Conservation (phyloP, 2,797 vertebrate genomes). For the Malurus leucopterus region DNA sequence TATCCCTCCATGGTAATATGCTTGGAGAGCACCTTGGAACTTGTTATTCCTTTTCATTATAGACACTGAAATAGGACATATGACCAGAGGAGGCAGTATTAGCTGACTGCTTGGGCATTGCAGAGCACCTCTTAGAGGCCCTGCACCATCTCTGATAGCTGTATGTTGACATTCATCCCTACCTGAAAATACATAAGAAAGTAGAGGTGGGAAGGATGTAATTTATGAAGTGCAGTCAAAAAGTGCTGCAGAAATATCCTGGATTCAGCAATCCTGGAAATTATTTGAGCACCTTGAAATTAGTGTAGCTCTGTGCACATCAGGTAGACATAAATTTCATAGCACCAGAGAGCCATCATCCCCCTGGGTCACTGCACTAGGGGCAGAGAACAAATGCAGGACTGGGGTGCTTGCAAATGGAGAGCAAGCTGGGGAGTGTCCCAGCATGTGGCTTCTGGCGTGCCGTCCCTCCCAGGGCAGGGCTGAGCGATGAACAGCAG, state of each 20-base stretch:
- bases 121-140: background rate
- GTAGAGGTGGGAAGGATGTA: background rate
- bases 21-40: background rate
- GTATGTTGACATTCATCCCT: background rate
- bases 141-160: background rate
- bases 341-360: background rate
- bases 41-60: background rate
- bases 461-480: background rate
- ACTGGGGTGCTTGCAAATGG: background rate
- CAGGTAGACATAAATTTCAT: background rate
- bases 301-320: background rate
- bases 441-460: fast-evolving
- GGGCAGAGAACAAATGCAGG: background rate
- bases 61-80: background rate
- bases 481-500: background rate
- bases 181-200: background rate
- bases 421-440: background rate
- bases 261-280: background rate
- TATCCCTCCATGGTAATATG: background rate
- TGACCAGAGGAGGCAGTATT: background rate
- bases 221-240: background rate
- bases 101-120: background rate
- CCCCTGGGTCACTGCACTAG: fast-evolving
- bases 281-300: background rate
- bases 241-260: background rate